A percentile compares a stretch with the other conserved stretches of the same genome.
These are phyloP conservation scores for Gastrophryne carolinensis DNA, from an alignment of 2,797 vertebrate genomes.

Conservation along the genomic window DNA sequence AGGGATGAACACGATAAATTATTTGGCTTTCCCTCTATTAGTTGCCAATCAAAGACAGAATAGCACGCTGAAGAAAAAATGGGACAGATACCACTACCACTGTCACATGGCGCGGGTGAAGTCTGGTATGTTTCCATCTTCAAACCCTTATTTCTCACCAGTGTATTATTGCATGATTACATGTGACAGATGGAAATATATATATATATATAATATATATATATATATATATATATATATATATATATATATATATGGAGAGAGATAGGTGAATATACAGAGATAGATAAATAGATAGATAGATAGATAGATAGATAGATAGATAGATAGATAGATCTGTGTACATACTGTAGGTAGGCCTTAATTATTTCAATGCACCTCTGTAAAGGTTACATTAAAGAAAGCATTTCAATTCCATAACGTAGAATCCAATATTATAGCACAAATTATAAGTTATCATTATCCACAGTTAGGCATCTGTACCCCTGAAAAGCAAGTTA, in stretches of 20 bases:
- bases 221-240: not conserved
- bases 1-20: constrained; percentile 29
- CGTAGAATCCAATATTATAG: too few relatives aligned
- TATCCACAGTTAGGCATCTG: too few relatives aligned
- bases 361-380: not conserved
- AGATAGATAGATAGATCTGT: not conserved
- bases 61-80: constrained; percentile 25
- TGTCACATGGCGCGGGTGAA: constrained; percentile 11
- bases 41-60: constrained; percentile 13
- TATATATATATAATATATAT: not conserved
- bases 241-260: too few relatives aligned
- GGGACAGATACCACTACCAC: constrained; percentile 13
- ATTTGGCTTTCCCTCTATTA: constrained; percentile 30
- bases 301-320: not conserved
- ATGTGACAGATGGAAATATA: not conserved
- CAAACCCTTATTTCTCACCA: not conserved
- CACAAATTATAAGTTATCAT: too few relatives aligned
- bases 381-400: not conserved
- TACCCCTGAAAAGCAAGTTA: too few relatives aligned
- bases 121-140: constrained; percentile 7
- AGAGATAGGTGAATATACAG: not conserved
- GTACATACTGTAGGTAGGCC: too few relatives aligned
- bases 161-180: not conserved
- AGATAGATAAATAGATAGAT: not conserved
- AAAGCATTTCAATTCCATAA: too few relatives aligned